Conservation (phyloP, 2,888 invertebrate genomes). For the Malacosoma neustria region DNA sequence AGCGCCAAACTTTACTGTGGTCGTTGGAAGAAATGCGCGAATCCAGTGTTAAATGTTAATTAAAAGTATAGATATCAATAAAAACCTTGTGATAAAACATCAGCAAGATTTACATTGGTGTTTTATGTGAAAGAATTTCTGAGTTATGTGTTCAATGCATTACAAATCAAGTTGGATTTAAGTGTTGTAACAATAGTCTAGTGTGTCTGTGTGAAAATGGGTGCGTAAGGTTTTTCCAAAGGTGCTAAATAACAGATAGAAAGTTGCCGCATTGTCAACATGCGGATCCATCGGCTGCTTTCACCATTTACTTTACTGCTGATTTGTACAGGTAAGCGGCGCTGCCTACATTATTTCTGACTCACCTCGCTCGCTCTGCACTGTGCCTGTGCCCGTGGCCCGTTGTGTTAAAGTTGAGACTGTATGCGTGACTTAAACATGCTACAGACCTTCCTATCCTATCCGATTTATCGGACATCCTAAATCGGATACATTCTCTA, state of each 20-base stretch:
- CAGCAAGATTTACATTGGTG: conserved; percentile 24
- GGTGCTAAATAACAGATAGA: conserved; percentile 42
- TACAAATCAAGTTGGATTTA: conserved; percentile 48
- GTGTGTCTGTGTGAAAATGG: conserved; percentile 49
- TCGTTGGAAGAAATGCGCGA: conserved; percentile 42
- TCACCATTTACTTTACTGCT: conserved; percentile 62
- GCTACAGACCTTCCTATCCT: too few relatives aligned
- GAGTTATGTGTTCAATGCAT: conserved; percentile 32
- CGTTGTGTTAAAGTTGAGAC: too few relatives aligned
- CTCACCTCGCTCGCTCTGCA: conserved; percentile 26
- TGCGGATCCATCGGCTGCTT: conserved; percentile 60
- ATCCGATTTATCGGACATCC: too few relatives aligned
- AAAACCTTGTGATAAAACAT: conserved; percentile 9
- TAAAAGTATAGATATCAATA: conserved; percentile 22
- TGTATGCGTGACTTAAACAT: conserved; percentile 3
- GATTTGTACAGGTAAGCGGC: conserved; percentile 68
- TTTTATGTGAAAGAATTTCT: conserved; percentile 23
- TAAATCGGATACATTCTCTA: too few relatives aligned
- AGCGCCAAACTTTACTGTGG: conserved; percentile 53
- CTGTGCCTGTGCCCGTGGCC: conserved; percentile 2
- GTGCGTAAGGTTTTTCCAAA: conserved; percentile 45
- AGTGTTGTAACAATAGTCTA: conserved; percentile 27
- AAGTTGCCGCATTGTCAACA: conserved; percentile 48
- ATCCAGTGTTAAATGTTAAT: conserved; percentile 28
- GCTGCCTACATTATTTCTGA: conserved; percentile 54